A percentile compares a stretch with the other conserved stretches of the same genome.
These are phyloP conservation scores for Plectus sambesii DNA, from an alignment of 1,140 invertebrate species.

Conservation along the genomic window DNA sequence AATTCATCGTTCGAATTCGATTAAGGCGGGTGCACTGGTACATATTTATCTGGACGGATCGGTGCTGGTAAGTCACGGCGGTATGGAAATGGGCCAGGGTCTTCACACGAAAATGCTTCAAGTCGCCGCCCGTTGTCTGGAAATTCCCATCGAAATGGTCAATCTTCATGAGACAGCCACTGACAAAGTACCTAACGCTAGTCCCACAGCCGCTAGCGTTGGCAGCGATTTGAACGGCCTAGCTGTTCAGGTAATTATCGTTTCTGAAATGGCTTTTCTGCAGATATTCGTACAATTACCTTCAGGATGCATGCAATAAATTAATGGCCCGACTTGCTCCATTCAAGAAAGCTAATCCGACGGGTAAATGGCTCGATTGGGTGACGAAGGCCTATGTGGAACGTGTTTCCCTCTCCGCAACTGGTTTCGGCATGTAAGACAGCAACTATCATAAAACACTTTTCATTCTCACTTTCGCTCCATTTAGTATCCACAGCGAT, in stretches of 20 bases:
- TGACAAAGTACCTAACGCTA: constrained; percentile 86
- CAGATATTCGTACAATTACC: constrained; percentile 15
- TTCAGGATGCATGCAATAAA: constrained; percentile 65
- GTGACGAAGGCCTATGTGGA: constrained; percentile 66
- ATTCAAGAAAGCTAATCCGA: constrained; percentile 63
- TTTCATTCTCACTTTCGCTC: constrained; percentile 5
- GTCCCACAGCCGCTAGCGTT: constrained; percentile 76
- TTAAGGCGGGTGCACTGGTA: constrained; percentile 65
- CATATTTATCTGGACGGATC: constrained; percentile 81
- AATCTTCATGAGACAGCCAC: constrained; percentile 77
- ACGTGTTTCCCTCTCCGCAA: constrained; percentile 67
- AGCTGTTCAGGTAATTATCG: too few relatives aligned
- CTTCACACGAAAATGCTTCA: constrained; percentile 89
- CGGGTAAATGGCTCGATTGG: constrained; percentile 74
- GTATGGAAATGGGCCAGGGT: constrained; percentile 91
- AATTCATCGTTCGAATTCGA: too few relatives aligned
- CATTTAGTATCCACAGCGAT: constrained; percentile 37
- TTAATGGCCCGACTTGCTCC: constrained; percentile 65
- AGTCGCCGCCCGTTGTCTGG: constrained; percentile 57
- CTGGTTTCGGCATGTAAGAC: constrained; percentile 62
- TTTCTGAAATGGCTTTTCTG: constrained; percentile 9
- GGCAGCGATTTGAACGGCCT: constrained; percentile 87
- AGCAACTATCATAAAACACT: constrained; percentile 16
- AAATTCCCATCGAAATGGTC: constrained; percentile 63
- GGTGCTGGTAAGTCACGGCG: constrained; percentile 76